These are phyloP conservation scores for Oopsacas minuta DNA, from an alignment of 37 sponge, comb jelly and placozoan genomes.

Conservation along the genomic window DNA sequence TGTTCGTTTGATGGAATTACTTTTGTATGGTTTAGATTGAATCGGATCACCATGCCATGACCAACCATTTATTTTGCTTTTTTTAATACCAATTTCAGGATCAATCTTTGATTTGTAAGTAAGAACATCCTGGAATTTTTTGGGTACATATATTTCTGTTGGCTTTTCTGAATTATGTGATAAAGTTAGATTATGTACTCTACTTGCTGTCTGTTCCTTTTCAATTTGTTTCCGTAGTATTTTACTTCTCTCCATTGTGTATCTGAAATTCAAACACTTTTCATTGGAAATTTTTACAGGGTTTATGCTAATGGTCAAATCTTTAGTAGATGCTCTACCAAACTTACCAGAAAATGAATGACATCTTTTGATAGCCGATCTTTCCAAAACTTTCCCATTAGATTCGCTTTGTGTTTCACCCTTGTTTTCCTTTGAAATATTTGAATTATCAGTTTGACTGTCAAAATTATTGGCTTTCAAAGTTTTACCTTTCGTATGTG, in stretches of 20 bases:
- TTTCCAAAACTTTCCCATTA: neutral
- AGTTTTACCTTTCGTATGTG: neutral
- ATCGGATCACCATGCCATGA: neutral
- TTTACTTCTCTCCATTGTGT: neutral
- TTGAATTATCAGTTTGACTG: neutral
- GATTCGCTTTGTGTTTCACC: neutral
- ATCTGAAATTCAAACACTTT: constrained; percentile 11
- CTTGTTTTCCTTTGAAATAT: constrained; percentile 13
- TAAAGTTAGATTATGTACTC: neutral
- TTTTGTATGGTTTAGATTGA: neutral
- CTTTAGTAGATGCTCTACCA: neutral
- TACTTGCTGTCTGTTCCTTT: neutral
- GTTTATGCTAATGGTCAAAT: neutral
- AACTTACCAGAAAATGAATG: neutral
- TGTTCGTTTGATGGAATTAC: neutral
- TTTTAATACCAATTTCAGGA: neutral
- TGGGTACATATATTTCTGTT: neutral
- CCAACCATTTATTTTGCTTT: neutral
- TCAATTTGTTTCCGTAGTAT: neutral
- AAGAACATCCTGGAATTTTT: neutral
- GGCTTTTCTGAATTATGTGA: neutral
- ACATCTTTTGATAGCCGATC: neutral
- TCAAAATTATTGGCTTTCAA: neutral
- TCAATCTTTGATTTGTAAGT: neutral
- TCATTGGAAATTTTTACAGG: constrained; percentile 8